These are phyloP conservation scores for Ctena decussata DNA, from an alignment of 2,888 invertebrate genomes.

Conservation along the genomic window DNA sequence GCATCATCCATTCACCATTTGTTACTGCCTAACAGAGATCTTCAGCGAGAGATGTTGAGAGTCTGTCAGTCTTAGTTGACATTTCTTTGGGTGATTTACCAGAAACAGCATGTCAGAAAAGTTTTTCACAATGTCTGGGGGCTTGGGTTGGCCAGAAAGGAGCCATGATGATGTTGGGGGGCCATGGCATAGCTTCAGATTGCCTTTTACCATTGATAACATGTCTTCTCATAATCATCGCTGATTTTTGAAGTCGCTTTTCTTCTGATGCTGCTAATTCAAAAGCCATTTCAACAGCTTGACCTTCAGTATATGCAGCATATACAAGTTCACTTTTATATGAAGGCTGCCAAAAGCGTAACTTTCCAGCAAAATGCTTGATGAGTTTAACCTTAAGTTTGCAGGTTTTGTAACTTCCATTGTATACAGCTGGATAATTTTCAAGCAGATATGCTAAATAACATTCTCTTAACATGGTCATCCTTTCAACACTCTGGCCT, in stretches of 20 bases:
- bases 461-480: slow-evolving; percentile 46
- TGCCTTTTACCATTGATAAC: not conserved
- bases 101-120: not conserved
- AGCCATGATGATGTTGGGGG: slow-evolving; percentile 18
- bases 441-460: slow-evolving; percentile 21
- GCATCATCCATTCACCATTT: slow-evolving; percentile 21
- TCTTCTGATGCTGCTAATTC: slow-evolving; percentile 51
- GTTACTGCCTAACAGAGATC: slow-evolving; percentile 30
- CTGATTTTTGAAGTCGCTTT: not conserved
- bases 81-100: not conserved
- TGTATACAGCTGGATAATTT: slow-evolving; percentile 33
- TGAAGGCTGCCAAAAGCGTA: not conserved
- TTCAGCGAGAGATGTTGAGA: not conserved
- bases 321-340: not conserved
- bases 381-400: slow-evolving; percentile 45
- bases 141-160: not conserved
- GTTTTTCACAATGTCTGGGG: not conserved
- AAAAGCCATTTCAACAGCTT: slow-evolving; percentile 46
- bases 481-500: slow-evolving; percentile 40
- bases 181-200: slow-evolving; percentile 21
- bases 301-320: not conserved
- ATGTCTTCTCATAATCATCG: slow-evolving; percentile 15
- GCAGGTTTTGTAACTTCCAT: slow-evolving; percentile 53
- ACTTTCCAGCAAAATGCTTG: slow-evolving; percentile 11
- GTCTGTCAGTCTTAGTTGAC: not conserved